Base-by-base conservation (phyloP, 35 echinoderm and acorn worm species). In the Antedon bifida region DNA sequence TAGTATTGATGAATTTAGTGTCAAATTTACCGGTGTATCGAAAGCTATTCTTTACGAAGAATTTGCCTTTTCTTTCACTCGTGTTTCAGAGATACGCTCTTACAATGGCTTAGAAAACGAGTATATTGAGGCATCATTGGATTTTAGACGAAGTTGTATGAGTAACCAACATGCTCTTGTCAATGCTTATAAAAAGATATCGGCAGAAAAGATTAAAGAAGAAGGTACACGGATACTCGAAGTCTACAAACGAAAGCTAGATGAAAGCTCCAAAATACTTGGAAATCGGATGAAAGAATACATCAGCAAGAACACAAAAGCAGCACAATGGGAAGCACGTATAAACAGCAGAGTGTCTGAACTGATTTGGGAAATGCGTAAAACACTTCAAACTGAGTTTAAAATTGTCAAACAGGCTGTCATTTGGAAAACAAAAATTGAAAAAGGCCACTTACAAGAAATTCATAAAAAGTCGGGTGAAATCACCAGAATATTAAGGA, bases 1-100 rank as follows among this genome's bases (percentile, higher is more conserved):
- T 32, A 75, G 55, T 8, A 31, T 87, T 5, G 33, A 78, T 9
- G 34, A 82, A 14, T 82, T 87, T 30, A 73, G 32, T 0, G 33
- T 32, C 17, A 87, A 79, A 75, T 74, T 77, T 0, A 31, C 42
- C 21, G 36, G 32, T 31, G 31, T 87, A 16, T 87, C 79, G 86
- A 87, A 87, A n/a, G 86, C 86, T 21, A 74, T 87, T 9, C 81
- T 36, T 28, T 79, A 76, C 14, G 86, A 87, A 35, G 78, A 87
- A 14, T 87, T 87, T 33, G 81, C 82, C 11, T 87, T 87, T n/a
- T 78, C 74, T 36, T 87, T 87, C 31, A 79, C 74, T 21, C 82
- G 82, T 51, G 26, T 21, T 2, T 19, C 26, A 19, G 51, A 83
- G 23, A 77, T 32, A 13, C 34, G 13, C 5, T 3, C 31, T 35